phyloP scores from a whole-genome alignment of 2,888 invertebrate genomes.

The Melikaiella ostensackeni region DNA sequence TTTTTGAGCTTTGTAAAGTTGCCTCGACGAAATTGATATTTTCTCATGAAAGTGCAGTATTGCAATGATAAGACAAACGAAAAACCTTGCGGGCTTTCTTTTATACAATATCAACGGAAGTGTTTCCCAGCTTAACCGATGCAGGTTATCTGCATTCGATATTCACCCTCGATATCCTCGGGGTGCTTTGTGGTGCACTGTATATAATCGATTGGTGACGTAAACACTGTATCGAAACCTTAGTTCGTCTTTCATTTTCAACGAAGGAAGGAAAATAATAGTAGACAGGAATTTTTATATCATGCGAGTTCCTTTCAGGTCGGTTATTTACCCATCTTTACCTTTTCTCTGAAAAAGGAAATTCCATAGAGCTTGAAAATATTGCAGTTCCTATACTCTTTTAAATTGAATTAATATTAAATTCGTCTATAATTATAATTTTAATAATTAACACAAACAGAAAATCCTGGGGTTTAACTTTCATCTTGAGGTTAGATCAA shows the following conservation, averaged over 20 bases:
- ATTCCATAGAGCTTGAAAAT: too few species aligned
- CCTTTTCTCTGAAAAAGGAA: too few species aligned
- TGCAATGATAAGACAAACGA: slow-evolving; percentile 16
- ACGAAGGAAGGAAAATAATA: slow-evolving; percentile 11
- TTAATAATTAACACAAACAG: too few species aligned
- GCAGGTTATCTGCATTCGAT: slow-evolving; percentile 28
- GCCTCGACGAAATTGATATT: background rate
- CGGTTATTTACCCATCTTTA: too few species aligned
- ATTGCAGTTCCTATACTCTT: too few species aligned
- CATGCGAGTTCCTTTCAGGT: too few species aligned
- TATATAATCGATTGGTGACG: slow-evolving; percentile 24
- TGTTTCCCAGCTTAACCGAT: slow-evolving; percentile 5
- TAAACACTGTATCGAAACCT: slow-evolving; percentile 22
- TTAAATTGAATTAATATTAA: too few species aligned
- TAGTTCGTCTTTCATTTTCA: slow-evolving; percentile 10
- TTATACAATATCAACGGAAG: slow-evolving; percentile 29
- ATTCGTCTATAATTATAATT: too few species aligned
- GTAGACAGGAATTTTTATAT: background rate
- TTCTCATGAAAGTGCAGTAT: background rate
- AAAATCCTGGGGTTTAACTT: too few species aligned
- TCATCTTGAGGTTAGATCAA: too few species aligned
- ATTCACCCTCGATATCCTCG: slow-evolving; percentile 22
- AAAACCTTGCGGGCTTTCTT: slow-evolving; percentile 1
- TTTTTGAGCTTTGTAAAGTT: background rate
- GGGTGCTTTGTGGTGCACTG: slow-evolving; percentile 25